Evolutionary conservation across 2,888 invertebrate species (phyloP), one percentile per base, ranked within the genome.

Genomic region (Agonopterix alstromeriana): DNA sequence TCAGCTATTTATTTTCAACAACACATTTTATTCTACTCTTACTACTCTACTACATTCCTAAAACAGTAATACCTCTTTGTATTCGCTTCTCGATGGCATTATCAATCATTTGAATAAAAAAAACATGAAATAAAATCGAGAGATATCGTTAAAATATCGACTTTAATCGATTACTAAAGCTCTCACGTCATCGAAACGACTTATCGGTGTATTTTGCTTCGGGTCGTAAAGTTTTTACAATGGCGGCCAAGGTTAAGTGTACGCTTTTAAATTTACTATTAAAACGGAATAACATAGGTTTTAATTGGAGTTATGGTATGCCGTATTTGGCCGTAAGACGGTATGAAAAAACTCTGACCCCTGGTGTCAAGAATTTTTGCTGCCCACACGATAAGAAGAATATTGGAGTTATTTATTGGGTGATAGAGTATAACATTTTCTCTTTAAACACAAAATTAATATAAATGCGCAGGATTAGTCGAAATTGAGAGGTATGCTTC

Each of bases 151-250:
- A 40, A 48, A 50, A 42, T 38, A 47, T 50, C 48, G 47, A 53
- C 47, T 49, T 52, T 63, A 63, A 67, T 59, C 67, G 64, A 58
- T 65, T 65, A 62, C 54, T 12, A 35, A 55, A 53, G 56, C 62
- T 58, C 53, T 48, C 65, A 53, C 61, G 63, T 67, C 67, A 63
- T 60, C 63, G 65, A 35, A 38, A 51, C 58, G 56, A 66, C 58
- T 66, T 67, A 67, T 66, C 63, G 58, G 40, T 54, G 52, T 56
- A 53, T 58, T 53, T 50, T 54, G 61, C 63, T 54, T 45, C 27
- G 27, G 27, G 56, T 53, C 52, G 53, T 56, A 58, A 60, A 62
- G 50, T 51, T 51, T 44, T 47, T 65, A 56, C 61, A 63, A 55
- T 63, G 48, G 54, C 11, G 58, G 58, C 53, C 58, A 43, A 49